Percentiles rank a stretch among this genome's conserved stretches.
These are phyloP conservation scores for Clarias magur DNA, from an alignment of 2,113 vertebrate genomes.

Conservation along the genomic window DNA sequence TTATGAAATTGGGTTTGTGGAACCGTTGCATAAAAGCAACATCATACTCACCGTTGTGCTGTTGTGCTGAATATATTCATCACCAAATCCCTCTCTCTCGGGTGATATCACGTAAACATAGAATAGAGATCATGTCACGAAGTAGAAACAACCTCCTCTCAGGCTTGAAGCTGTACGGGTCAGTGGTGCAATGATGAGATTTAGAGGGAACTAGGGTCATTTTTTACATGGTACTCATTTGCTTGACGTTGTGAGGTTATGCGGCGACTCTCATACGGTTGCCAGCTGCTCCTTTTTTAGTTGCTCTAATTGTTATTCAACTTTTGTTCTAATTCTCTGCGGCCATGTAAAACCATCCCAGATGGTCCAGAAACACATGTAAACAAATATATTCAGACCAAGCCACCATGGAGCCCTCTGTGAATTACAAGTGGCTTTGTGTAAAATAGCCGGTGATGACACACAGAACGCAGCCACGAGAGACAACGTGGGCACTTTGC, in stretches of 20 bases:
- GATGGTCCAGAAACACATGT: conserved; percentile 16
- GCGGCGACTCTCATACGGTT: not conserved
- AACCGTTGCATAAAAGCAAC: too few relatives aligned
- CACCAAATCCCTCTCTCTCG: too few relatives aligned
- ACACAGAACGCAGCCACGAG: not conserved
- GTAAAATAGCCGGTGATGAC: conserved; percentile 3
- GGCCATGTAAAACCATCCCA: conserved; percentile 11
- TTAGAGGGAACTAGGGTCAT: not conserved
- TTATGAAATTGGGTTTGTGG: too few relatives aligned
- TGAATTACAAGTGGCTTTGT: conserved; percentile 13
- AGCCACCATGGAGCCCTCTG: not conserved
- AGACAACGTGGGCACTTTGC: not conserved
- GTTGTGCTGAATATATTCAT: too few relatives aligned
- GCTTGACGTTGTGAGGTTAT: not conserved
- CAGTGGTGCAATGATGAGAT: not conserved
- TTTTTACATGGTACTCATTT: conserved; percentile 1
- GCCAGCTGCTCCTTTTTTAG: not conserved
- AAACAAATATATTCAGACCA: conserved; percentile 27
- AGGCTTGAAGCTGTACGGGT: not conserved
- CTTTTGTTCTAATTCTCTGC: conserved; percentile 3
- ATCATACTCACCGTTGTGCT: too few relatives aligned
- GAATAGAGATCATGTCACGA: not conserved
- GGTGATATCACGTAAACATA: not conserved
- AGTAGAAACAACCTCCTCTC: not conserved
- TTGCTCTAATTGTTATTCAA: not conserved